These are phyloP conservation scores for Tachysurus vachellii DNA, from an alignment of 2,113 vertebrate genomes.

Conservation along the genomic window DNA sequence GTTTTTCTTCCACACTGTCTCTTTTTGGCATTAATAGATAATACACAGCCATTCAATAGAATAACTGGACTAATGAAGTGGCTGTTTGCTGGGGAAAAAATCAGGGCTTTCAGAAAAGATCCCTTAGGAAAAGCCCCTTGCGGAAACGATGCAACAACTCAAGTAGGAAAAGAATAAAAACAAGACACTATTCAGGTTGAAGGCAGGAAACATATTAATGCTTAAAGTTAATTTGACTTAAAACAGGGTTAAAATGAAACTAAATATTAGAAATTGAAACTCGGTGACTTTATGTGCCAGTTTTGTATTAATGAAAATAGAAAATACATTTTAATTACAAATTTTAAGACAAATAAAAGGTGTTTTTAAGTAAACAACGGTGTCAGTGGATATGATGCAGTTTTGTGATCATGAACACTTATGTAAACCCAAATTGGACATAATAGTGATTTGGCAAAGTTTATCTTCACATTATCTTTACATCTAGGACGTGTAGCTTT, in stretches of 20 bases:
- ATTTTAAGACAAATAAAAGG: neutral
- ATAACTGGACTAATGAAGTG: conserved; percentile 50
- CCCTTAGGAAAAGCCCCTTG: conserved; percentile 47
- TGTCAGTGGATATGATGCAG: neutral
- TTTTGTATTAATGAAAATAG: neutral
- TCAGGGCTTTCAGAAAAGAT: conserved; percentile 43
- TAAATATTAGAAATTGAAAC: neutral
- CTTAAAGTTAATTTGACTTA: neutral
- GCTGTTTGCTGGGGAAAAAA: conserved; percentile 42
- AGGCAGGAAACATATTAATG: neutral
- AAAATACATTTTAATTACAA: no score
- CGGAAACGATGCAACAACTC: conserved; percentile 16
- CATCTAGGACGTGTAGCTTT: neutral
- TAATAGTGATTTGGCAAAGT: neutral
- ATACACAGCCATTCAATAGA: conserved; percentile 36
- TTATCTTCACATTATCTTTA: neutral
- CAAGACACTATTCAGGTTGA: neutral
- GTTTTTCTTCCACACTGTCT: neutral
- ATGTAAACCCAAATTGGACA: neutral
- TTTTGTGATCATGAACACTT: neutral
- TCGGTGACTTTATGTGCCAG: neutral
- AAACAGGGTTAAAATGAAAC: neutral
- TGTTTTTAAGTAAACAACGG: neutral
- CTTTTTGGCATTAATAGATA: conserved; percentile 19
- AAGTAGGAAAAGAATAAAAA: conserved; percentile 11